phyloP scores from a whole-genome alignment of 2,113 vertebrate species.

The Pantherophis guttatus region DNA sequence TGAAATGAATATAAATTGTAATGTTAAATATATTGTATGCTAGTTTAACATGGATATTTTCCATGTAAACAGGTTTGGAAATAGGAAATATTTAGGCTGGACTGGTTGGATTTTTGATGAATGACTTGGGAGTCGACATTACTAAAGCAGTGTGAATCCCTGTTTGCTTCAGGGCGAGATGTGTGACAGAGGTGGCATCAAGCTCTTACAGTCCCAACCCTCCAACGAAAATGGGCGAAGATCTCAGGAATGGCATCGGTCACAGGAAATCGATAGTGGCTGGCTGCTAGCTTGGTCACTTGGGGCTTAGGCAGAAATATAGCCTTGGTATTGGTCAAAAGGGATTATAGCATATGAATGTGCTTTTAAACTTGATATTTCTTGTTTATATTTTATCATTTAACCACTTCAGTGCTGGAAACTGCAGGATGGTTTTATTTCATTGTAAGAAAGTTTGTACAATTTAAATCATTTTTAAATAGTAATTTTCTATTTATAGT shows the following conservation, averaged over 20 bases:
- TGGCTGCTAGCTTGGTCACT: conserved; percentile 88
- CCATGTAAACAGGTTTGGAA: conserved; percentile 83
- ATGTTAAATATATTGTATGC: conserved; percentile 73
- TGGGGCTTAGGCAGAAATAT: conserved; percentile 93
- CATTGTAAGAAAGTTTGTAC: conserved; percentile 70
- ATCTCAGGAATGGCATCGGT: conserved; percentile 98
- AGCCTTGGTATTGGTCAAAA: conserved; percentile 87
- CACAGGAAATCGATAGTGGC: conserved; percentile 96
- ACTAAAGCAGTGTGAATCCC: conserved; percentile 99
- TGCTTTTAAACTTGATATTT: conserved; percentile 63
- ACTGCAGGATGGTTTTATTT: conserved; percentile 73
- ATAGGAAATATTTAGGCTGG: conserved; percentile 87
- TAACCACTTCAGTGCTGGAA: conserved; percentile 77
- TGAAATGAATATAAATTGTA: conserved; percentile 69
- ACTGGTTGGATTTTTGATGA: conserved; percentile 85
- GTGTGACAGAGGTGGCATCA: conserved; percentile 99
- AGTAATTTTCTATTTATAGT: conserved; percentile 72
- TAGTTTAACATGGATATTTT: conserved; percentile 81
- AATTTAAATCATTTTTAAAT: conserved; percentile 63
- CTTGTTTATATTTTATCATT: conserved; percentile 66
- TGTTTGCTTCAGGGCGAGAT: conserved; percentile 99
- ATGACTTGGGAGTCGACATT: conserved; percentile 95
- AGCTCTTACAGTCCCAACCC: conserved; percentile 97
- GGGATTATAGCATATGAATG: conserved; percentile 70
- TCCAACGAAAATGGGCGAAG: conserved; percentile 98